Percentiles rank a stretch among this genome's conserved stretches.
Conservation (phyloP, 2,888 invertebrate species). For the Agriopis leucophaearia region DNA sequence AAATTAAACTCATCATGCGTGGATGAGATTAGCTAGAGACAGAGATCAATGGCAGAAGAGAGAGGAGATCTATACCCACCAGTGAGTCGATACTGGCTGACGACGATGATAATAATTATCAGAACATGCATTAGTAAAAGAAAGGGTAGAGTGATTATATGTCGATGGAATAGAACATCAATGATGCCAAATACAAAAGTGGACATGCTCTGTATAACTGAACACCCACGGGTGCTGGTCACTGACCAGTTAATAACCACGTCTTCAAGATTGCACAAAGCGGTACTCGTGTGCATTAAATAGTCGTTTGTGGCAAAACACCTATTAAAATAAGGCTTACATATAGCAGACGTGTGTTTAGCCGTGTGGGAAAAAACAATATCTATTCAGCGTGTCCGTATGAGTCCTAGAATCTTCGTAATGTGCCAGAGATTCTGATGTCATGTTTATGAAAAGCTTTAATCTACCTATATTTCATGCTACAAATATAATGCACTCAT, state of each 20-base stretch:
- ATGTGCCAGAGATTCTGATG: background rate
- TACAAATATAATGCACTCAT: slow-evolving; percentile 3
- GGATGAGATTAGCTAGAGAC: too few species aligned
- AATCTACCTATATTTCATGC: slow-evolving; percentile 4
- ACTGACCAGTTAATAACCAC: slow-evolving; percentile 46
- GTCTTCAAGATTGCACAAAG: slow-evolving; percentile 36
- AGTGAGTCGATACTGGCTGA: too few species aligned
- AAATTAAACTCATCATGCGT: too few species aligned
- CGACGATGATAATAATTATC: too few species aligned
- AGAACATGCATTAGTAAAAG: too few species aligned
- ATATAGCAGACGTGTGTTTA: slow-evolving; percentile 12
- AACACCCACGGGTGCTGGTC: slow-evolving; percentile 45
- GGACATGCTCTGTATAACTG: slow-evolving; percentile 32
- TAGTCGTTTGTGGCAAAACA: slow-evolving; percentile 41
- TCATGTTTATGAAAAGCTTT: slow-evolving; percentile 11
- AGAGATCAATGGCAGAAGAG: too few species aligned
- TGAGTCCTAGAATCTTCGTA: background rate
- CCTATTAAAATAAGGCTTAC: slow-evolving; percentile 22
- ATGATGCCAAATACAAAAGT: slow-evolving; percentile 9
- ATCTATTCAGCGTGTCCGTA: background rate
- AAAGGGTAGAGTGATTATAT: background rate
- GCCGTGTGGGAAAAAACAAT: slow-evolving; percentile 16
- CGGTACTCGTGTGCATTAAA: slow-evolving; percentile 41
- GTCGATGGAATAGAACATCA: too few species aligned
- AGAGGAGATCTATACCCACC: too few species aligned